phyloP scores from a whole-genome alignment of 2,113 vertebrate genomes.

The Neotragus moschatus region DNA sequence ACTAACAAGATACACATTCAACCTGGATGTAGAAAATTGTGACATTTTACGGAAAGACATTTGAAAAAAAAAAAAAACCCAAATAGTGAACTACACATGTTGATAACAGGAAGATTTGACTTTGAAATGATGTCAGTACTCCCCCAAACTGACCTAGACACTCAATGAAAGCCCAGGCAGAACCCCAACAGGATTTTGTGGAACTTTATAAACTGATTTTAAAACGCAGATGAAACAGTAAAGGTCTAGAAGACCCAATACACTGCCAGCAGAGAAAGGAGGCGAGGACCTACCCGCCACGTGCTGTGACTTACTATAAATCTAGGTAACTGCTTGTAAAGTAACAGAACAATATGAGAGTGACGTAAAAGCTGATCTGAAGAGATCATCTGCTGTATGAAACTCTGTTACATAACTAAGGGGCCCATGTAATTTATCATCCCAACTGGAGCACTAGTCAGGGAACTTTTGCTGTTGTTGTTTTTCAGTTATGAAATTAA shows the following conservation, averaged over 20 bases:
- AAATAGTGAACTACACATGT: background rate
- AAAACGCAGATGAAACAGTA: background rate
- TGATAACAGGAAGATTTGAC: background rate
- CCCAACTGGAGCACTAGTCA: background rate
- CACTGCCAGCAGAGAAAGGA: background rate
- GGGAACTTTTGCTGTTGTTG: background rate
- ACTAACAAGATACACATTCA: background rate
- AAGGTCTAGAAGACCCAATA: background rate
- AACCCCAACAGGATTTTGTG: background rate
- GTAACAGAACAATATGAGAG: background rate
- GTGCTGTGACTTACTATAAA: background rate
- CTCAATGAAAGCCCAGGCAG: background rate
- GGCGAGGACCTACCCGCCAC: background rate
- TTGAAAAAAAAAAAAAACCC: background rate
- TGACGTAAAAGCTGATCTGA: background rate
- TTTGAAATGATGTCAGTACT: background rate
- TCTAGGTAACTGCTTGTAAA: background rate
- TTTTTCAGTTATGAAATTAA: too few relatives aligned
- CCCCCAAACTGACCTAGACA: background rate
- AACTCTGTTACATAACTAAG: background rate
- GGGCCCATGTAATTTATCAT: background rate
- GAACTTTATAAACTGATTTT: background rate
- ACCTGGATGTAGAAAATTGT: background rate
- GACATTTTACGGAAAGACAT: background rate
- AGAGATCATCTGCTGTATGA: accelerated